Percentiles rank a stretch among this genome's conserved stretches.
phyloP scores from a whole-genome alignment of 2,113 vertebrate genomes.

The Arothron firmamentum region DNA sequence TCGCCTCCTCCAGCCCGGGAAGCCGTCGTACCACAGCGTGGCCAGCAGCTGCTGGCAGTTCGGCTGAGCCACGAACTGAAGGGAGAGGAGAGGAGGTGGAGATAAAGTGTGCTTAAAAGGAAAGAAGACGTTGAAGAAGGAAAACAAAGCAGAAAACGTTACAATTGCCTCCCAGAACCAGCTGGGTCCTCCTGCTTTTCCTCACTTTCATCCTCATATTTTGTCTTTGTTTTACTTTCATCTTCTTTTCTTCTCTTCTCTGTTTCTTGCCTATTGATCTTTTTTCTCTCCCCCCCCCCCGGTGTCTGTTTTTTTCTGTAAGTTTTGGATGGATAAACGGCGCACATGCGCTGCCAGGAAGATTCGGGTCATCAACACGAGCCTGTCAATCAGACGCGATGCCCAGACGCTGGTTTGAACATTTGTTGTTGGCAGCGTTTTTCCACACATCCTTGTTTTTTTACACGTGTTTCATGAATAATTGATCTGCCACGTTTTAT shows the following conservation, averaged over 20 bases:
- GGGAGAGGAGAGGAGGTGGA: background rate
- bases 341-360: background rate
- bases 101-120: background rate
- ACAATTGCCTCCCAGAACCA: conserved; percentile 7
- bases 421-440: conserved; percentile 19
- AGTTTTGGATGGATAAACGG: too few species aligned
- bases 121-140: background rate
- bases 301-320: background rate
- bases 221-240: background rate
- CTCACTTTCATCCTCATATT: background rate
- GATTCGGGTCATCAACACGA: background rate
- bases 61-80: conserved; percentile 94
- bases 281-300: background rate
- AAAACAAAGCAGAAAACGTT: background rate
- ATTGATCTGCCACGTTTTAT: conserved; percentile 2
- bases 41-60: conserved; percentile 98
- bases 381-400: background rate
- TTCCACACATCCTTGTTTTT: conserved; percentile 26
- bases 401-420: conserved; percentile 4
- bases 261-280: background rate
- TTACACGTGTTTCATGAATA: conserved; percentile 15
- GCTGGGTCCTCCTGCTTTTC: background rate
- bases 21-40: conserved; percentile 95
- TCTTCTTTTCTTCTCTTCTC: background rate
- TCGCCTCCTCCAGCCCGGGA: conserved; percentile 93